These are phyloP conservation scores for Scaeva pyrastri DNA, from an alignment of 2,888 invertebrate genomes.

Conservation along the genomic window DNA sequence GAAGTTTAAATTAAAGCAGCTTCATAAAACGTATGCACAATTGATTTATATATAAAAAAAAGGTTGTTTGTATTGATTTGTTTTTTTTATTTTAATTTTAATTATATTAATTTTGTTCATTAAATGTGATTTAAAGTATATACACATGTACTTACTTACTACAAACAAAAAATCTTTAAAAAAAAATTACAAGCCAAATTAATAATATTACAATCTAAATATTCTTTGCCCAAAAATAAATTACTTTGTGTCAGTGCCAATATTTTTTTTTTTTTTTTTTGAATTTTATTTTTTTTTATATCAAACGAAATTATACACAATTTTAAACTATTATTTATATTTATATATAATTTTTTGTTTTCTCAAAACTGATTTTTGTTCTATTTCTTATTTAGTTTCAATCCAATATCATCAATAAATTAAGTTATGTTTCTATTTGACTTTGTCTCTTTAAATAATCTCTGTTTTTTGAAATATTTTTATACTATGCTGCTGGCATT, in stretches of 20 bases:
- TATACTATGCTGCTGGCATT: background rate
- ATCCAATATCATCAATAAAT: slow-evolving; percentile 14
- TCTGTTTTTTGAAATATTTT: background rate
- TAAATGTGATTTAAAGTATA: slow-evolving; percentile 39
- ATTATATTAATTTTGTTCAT: slow-evolving; percentile 55
- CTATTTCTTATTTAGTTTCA: slow-evolving; percentile 8
- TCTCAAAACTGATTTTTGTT: background rate
- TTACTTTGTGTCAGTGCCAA: slow-evolving; percentile 23
- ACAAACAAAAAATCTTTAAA: background rate
- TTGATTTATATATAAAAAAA: background rate
- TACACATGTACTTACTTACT: slow-evolving; percentile 26
- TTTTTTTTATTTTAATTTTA: slow-evolving; percentile 34
- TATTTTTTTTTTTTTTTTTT: background rate
- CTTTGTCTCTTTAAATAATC: slow-evolving; percentile 14
- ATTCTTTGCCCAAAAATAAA: slow-evolving; percentile 22
- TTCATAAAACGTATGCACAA: too few species aligned
- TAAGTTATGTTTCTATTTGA: slow-evolving; percentile 7
- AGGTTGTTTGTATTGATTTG: slow-evolving; percentile 1
- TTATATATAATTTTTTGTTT: background rate
- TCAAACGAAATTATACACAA: slow-evolving; percentile 16
- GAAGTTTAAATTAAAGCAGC: background rate
- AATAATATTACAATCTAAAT: slow-evolving; percentile 23
- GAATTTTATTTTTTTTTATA: too few species aligned
- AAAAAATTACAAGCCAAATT: slow-evolving; percentile 19
- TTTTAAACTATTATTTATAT: slow-evolving; percentile 1